phyloP scores from a whole-genome alignment of 2,797 vertebrate species.

The Linurgus olivaceus region DNA sequence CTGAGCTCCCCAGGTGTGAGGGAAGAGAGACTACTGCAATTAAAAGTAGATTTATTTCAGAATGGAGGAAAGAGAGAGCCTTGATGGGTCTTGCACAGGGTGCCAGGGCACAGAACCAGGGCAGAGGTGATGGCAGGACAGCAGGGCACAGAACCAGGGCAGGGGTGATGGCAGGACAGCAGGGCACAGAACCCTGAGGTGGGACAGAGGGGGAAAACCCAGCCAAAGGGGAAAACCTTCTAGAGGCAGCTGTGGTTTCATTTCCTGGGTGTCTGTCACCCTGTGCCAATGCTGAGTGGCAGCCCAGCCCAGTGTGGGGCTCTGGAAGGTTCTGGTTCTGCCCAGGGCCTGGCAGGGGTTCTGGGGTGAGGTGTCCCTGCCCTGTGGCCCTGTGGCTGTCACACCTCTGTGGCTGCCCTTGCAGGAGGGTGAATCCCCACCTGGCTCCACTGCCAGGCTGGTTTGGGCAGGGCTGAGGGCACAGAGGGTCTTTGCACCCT shows the following conservation, averaged over 20 bases:
- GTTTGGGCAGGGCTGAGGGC: not conserved
- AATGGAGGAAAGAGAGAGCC: not conserved
- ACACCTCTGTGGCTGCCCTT: not conserved
- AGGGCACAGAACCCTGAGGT: not conserved
- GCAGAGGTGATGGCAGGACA: not conserved
- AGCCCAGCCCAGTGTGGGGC: fast-evolving
- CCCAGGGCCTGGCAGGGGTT: not conserved
- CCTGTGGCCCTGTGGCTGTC: not conserved
- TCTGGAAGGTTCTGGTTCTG: not conserved
- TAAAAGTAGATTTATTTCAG: not conserved
- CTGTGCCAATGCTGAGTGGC: fast-evolving
- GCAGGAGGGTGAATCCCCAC: not conserved
- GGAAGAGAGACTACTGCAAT: not conserved
- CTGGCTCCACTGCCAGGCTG: not conserved
- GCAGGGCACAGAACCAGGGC: no score
- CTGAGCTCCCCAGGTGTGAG: not conserved
- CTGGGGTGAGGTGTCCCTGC: not conserved
- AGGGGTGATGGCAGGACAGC: no score
- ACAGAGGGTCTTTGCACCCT: not conserved
- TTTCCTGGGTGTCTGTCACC: fast-evolving
- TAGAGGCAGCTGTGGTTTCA: fast-evolving
- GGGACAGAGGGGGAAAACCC: fast-evolving
- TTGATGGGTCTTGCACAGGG: not conserved
- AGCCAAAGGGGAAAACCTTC: fast-evolving
- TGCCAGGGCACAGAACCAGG: not conserved